These are phyloP conservation scores for Armadillidium nasatum DNA, from an alignment of 1,140 invertebrate species.

Conservation along the genomic window DNA sequence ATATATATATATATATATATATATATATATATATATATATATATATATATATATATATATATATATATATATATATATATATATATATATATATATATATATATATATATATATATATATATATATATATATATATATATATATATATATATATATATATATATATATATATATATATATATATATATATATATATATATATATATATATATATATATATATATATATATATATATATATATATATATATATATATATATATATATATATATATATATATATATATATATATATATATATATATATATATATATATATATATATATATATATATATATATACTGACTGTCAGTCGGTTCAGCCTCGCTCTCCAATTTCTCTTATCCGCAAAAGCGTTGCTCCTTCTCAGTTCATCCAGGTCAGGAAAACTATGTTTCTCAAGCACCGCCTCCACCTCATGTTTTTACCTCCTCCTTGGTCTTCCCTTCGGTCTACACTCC, in stretches of 20 bases:
- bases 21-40: constrained; percentile 22
- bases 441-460: no score
- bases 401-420: no score
- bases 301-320: constrained; percentile 17
- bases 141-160: constrained; percentile 12
- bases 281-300: constrained; percentile 17
- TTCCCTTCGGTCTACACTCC: no score
- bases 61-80: constrained; percentile 21
- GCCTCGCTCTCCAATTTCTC: no score
- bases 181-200: constrained; percentile 21
- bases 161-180: constrained; percentile 20
- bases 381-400: no score
- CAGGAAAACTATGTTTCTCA: no score
- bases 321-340: background rate
- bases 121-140: constrained; percentile 14
- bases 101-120: constrained; percentile 25
- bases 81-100: constrained; percentile 22
- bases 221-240: constrained; percentile 26
- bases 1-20: constrained; percentile 17
- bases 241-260: constrained; percentile 22
- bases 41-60: constrained; percentile 20
- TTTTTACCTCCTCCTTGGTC: no score
- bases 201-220: constrained; percentile 23
- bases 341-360: no score
- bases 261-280: constrained; percentile 26